phyloP scores from a whole-genome alignment of 2,888 invertebrate genomes.

The Synanthedon vespiformis region DNA sequence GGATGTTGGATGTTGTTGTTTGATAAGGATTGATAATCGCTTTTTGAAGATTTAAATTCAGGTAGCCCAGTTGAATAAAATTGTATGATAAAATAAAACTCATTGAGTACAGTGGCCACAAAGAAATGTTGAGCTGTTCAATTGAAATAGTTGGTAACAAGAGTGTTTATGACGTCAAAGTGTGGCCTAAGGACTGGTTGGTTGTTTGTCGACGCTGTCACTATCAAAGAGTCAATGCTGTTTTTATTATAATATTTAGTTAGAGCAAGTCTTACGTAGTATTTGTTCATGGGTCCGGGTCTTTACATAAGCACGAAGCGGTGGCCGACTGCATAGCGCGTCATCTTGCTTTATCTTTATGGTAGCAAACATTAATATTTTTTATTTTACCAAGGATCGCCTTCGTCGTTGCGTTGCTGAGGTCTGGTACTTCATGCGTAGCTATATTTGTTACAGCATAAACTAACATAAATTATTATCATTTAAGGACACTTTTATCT shows the following conservation, averaged over 20 bases:
- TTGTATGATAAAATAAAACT: too few species aligned
- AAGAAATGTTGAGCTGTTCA: too few species aligned
- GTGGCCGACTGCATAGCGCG: constrained; percentile 46
- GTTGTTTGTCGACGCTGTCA: constrained; percentile 25
- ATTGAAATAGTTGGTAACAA: too few species aligned
- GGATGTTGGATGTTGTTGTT: too few species aligned
- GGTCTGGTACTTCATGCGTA: constrained; percentile 36
- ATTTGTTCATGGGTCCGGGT: constrained; percentile 39
- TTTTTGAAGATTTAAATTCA: too few species aligned
- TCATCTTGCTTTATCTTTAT: constrained; percentile 54
- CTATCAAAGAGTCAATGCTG: constrained; percentile 45
- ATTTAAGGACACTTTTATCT: constrained; percentile 20
- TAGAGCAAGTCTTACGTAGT: constrained; percentile 23
- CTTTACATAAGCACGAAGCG: constrained; percentile 36
- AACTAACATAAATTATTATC: constrained; percentile 16
- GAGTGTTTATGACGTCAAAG: constrained; percentile 17
- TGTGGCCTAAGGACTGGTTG: constrained; percentile 13
- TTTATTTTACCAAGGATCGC: constrained; percentile 55
- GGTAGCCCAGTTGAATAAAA: too few species aligned
- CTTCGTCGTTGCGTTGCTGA: constrained; percentile 27
- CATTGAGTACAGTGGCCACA: too few species aligned
- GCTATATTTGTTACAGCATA: constrained; percentile 26
- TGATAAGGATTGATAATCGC: too few species aligned
- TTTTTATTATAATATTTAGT: constrained; percentile 56
- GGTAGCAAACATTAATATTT: constrained; percentile 48